Conservation (phyloP, 2,888 invertebrate species). For the Lasius fuliginosus region DNA sequence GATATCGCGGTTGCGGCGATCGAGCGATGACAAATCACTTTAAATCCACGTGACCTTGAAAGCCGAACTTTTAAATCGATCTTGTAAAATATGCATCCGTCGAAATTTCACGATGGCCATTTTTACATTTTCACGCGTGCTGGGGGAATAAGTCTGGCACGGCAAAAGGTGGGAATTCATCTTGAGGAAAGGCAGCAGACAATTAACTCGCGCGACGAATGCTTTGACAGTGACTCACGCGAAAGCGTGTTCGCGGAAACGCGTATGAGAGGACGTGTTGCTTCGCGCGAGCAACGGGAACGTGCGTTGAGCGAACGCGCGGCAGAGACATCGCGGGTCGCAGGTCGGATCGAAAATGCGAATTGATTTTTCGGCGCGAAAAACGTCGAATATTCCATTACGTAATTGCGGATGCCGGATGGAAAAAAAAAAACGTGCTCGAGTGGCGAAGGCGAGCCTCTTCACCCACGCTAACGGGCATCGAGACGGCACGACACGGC, state of each 20-base stretch:
- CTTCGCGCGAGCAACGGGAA: conserved; percentile 7
- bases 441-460: background rate
- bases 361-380: background rate
- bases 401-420: conserved; percentile 62
- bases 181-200: background rate
- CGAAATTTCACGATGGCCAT: conserved; percentile 5
- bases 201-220: conserved; percentile 31
- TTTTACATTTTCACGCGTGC: background rate
- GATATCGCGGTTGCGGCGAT: conserved; percentile 8
- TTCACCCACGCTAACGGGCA: conserved; percentile 28
- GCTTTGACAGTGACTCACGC: conserved; percentile 82
- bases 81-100: background rate
- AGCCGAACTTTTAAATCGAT: conserved; percentile 29
- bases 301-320: background rate
- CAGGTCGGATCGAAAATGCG: too few relatives aligned
- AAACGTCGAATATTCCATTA: conserved; percentile 58
- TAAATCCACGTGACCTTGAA: conserved; percentile 55
- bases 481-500: background rate
- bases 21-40: conserved; percentile 21
- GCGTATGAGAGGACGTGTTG: conserved; percentile 39
- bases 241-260: conserved; percentile 75
- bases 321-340: too few relatives aligned
- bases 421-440: conserved; percentile 64
- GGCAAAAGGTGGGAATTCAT: background rate
- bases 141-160: too few relatives aligned